phyloP scores from a whole-genome alignment of 2,888 invertebrate genomes.

The Urechis unicinctus region DNA sequence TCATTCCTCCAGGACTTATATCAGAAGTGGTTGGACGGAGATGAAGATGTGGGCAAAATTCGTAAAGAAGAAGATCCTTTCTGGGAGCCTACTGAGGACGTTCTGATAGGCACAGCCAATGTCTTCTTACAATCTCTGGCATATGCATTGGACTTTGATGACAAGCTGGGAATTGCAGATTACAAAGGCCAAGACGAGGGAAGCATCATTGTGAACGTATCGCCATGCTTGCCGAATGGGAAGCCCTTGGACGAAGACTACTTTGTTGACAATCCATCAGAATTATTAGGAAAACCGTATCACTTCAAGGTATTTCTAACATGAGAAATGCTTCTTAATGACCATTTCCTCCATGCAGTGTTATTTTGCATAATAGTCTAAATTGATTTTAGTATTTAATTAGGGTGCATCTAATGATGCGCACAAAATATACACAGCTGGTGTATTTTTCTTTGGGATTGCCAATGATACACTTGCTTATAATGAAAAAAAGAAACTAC shows the following conservation, averaged over 20 bases:
- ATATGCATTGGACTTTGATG: constrained; percentile 49
- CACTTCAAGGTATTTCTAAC: constrained; percentile 41
- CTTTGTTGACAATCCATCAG: constrained; percentile 46
- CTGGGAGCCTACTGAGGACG: constrained; percentile 50
- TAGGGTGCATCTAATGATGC: too few relatives aligned
- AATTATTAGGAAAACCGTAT: constrained; percentile 42
- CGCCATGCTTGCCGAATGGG: constrained; percentile 43
- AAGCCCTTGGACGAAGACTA: constrained; percentile 41
- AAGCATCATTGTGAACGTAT: constrained; percentile 35
- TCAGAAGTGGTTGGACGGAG: constrained; percentile 46
- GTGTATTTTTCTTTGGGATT: too few relatives aligned
- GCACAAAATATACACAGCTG: too few relatives aligned
- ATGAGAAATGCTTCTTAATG: background rate
- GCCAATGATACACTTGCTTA: too few relatives aligned
- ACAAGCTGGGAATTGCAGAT: constrained; percentile 43
- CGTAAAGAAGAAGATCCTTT: constrained; percentile 47
- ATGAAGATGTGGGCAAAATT: constrained; percentile 38
- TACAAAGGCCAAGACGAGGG: constrained; percentile 51
- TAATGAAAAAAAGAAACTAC: too few relatives aligned
- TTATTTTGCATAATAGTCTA: too few relatives aligned
- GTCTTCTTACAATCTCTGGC: constrained; percentile 49
- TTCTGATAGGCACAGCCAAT: constrained; percentile 46
- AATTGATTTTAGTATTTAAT: too few relatives aligned
- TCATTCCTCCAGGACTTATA: constrained; percentile 42
- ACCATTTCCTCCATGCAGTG: too few relatives aligned